Evolutionary conservation across 2,113 vertebrate species (phyloP), one percentile per base, ranked within the genome.

Genomic region (Corythornis vintsioides): DNA sequence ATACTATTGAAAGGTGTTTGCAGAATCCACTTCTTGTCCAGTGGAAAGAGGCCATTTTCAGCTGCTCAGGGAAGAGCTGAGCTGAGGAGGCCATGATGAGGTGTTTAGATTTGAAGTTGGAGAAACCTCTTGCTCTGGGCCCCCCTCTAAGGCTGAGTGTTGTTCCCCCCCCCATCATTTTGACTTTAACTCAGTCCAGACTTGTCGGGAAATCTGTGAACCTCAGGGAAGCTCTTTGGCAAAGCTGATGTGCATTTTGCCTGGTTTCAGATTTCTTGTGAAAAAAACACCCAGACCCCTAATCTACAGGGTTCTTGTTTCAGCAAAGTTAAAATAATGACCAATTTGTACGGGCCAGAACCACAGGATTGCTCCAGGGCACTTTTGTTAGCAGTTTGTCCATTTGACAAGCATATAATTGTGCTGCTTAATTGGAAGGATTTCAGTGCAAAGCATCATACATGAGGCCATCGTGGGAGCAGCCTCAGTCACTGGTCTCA

Each of bases 181-280:
- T 70, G 71, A 61, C 80, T 82, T 90, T 94, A 92, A 92, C 80
- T 91, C 56, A 22, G 71, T 88, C 75, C 80, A 88, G 84, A 82
- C 84, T 92, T 82, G 60, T 45, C 65, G 76, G 81, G 88, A 61
- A 93, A 73, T 64, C 55, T 48, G 75, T 13, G 57, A 67, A 81
- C 55, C 87, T 90, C 79, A 60, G 89, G 69, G 73, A 92, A 87
- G 86, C 60, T 73, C 69, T 81, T 84, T 77, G 66, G 69, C 89
- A 93, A 65, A 88, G 83, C 70, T 16, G 29, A 26, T 38, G 38
- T 65, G 74, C 31, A 2, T 89, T 95, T 87, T n/a, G 74, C 56
- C 83, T 84, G 42, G 61, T 87, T 93, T 93, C n/a, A 0, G 50
- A 31, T 93, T 89, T 84, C 89, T 67, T 16, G 38, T 18, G 80